Evolutionary conservation across 2,797 vertebrate genomes (phyloP).

Genomic region (Anguilla megastoma): DNA sequence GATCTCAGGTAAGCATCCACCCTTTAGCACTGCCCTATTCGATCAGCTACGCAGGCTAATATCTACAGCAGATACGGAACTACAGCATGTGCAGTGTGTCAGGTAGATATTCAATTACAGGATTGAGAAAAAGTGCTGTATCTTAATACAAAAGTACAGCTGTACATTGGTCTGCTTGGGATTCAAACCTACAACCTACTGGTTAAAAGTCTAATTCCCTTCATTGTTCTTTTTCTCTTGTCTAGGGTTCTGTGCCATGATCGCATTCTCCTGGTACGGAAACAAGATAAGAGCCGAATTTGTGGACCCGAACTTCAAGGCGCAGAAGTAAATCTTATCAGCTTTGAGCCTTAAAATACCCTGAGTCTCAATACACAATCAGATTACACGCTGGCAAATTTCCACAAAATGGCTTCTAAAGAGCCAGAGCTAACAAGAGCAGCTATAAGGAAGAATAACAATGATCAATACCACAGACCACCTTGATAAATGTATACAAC

Average conservation of each 20-base stretch:
- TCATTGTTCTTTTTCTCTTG: slow-evolving; percentile 19
- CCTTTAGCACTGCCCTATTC: background rate
- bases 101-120: background rate
- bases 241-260: slow-evolving; percentile 72
- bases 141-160: background rate
- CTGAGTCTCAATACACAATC: background rate
- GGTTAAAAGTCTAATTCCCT: background rate
- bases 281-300: slow-evolving; percentile 71
- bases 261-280: slow-evolving; percentile 73
- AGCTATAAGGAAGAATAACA: background rate
- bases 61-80: background rate
- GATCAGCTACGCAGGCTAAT: background rate
- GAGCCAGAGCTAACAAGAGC: no score
- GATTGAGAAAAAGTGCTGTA: background rate
- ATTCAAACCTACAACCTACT: background rate
- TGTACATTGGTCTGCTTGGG: background rate
- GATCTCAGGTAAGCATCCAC: slow-evolving; percentile 63
- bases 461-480: background rate
- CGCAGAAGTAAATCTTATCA: slow-evolving; percentile 64
- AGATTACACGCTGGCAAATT: background rate
- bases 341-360: background rate
- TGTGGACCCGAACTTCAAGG: slow-evolving; percentile 60
- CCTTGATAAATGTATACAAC: background rate
- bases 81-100: no score
- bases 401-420: background rate